Evolutionary conservation across 2,797 vertebrate genomes (phyloP), one percentile per base, ranked within the genome.

Genomic region (Cichlasoma orientale): DNA sequence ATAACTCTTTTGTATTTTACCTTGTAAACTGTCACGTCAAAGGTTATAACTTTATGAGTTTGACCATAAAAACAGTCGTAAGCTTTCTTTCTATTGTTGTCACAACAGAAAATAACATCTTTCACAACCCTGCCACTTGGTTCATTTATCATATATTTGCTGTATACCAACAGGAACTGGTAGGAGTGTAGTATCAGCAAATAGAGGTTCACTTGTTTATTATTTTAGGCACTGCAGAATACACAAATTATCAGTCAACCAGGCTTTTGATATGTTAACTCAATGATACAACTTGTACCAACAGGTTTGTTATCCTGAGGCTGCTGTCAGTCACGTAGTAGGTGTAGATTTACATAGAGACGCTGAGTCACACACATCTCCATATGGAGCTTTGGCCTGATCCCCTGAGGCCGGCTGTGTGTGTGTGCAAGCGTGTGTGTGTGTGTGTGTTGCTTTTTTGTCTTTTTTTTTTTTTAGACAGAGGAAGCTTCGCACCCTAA

Each of bases 331-430:
- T 85, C 84, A 90, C 66, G 70, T 54, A 66, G 59, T 77, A 75
- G 80, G 86, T 90, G 86, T 88, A 81, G 77, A 90, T 91, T 91
- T 92, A 85, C 88, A 90, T 69, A 82, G 74, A 84, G 81, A 80
- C n/a, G 57, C 86, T 82, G 87, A 93, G 80, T 90, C 85, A 91
- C 29, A 77, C 72, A 66, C 70, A 66, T 79, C 29, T 73, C 76
- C 58, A 54, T 70, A 75, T 74, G 74, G 79, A 88, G 80, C 61
- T 71, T 57, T 75, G 72, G 58, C 74, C 71, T 74, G 77, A 82
- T 88, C 57, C 86, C 83, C 63, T 25, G 38, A 79, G 82, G 55
- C 56, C 25, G 1, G 57, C 41, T 56, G 52, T 56, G 70, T 33
- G 31, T 70, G 19, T 56, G 59, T 38, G 27, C 63, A 31, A 5